Percentiles rank a stretch among this genome's conserved stretches.
phyloP scores from a whole-genome alignment of 2,888 invertebrate species.

The Acanthococcus lagerstroemiae region DNA sequence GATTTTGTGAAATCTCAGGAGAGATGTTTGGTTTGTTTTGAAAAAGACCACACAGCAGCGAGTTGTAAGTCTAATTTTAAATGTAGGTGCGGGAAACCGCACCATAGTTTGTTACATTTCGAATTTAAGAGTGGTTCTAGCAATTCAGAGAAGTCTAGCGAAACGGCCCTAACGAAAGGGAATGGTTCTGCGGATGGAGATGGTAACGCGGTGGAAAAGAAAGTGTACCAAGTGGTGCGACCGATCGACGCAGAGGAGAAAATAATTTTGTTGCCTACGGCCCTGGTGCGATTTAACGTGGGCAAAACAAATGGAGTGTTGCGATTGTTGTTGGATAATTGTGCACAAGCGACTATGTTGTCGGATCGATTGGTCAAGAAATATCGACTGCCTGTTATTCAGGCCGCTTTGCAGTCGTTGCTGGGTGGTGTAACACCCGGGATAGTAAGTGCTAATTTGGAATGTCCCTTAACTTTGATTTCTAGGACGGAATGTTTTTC shows the following conservation, averaged over 20 bases:
- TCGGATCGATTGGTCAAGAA: neutral
- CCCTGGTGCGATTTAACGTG: neutral
- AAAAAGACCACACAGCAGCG: neutral
- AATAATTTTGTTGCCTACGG: neutral
- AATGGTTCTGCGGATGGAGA: no score
- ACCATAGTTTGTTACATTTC: neutral
- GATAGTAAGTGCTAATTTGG: neutral
- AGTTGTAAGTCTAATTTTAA: neutral
- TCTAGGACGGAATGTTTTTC: no score
- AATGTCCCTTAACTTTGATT: neutral
- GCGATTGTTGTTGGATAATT: no score
- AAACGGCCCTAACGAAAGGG: neutral
- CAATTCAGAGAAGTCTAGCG: neutral
- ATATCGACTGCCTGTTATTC: neutral
- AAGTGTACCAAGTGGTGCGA: no score
- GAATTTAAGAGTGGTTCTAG: neutral
- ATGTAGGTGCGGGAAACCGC: no score
- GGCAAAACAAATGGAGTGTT: neutral
- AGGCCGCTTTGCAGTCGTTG: neutral
- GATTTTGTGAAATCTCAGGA: neutral
- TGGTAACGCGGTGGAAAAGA: no score
- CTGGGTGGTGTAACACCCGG: neutral
- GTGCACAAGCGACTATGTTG: neutral
- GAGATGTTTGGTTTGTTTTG: neutral
- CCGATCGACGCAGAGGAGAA: no score